phyloP scores from a whole-genome alignment of 1,140 invertebrate species.

The Holcopasites calliopsidis region DNA sequence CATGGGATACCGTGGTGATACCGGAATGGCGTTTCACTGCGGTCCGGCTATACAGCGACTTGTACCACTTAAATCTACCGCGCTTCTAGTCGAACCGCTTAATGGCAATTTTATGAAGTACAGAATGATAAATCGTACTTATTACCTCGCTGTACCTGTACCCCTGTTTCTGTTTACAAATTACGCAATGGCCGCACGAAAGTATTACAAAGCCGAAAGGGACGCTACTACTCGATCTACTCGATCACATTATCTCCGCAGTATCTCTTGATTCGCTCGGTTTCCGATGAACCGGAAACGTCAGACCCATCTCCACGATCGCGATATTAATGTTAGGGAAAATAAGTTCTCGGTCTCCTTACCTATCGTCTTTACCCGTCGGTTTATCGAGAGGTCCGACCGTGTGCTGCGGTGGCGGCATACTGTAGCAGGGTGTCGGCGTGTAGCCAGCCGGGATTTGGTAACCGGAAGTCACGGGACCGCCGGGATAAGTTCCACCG shows the following conservation, averaged over 20 bases:
- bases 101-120: too few relatives aligned
- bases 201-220: too few relatives aligned
- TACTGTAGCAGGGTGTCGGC: slow-evolving; percentile 88
- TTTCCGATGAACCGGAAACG: slow-evolving; percentile 47
- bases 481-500: slow-evolving; percentile 81
- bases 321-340: not conserved
- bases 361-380: slow-evolving; percentile 87
- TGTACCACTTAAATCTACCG: not conserved
- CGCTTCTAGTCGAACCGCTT: too few relatives aligned
- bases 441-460: slow-evolving; percentile 85
- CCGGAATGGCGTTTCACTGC: not conserved
- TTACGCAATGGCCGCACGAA: not conserved
- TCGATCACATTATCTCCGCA: too few relatives aligned
- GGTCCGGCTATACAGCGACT: not conserved
- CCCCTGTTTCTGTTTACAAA: not conserved
- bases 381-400: slow-evolving; percentile 87
- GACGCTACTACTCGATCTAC: too few relatives aligned
- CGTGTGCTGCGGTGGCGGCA: slow-evolving; percentile 87
- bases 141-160: not conserved
- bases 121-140: not conserved
- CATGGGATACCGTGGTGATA: not conserved
- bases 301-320: not conserved
- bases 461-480: slow-evolving; percentile 84
- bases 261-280: not conserved
- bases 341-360: slow-evolving; percentile 71